Evolutionary conservation across 1,140 invertebrate species (phyloP).

Genomic region (Zaprionus ghesquierei): DNA sequence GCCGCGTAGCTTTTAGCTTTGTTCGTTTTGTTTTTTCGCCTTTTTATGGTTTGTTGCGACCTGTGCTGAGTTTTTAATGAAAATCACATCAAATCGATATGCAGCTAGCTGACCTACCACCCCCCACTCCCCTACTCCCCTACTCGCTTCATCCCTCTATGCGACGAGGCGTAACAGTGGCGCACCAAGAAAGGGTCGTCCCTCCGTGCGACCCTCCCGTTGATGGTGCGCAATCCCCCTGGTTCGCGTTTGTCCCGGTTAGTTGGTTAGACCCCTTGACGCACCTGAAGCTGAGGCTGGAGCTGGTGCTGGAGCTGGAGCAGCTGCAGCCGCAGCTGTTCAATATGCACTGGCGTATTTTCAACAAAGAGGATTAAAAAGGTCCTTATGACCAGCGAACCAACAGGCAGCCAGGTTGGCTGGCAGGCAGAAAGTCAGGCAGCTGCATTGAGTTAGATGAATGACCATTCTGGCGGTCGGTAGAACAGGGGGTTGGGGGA

Average conservation of each 20-base stretch:
- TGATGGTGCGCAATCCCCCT: not conserved
- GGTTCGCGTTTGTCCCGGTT: not conserved
- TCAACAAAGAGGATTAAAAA: conserved; percentile 71
- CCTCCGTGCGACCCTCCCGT: not conserved
- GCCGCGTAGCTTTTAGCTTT: conserved; percentile 42
- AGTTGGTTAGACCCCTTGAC: conserved; percentile 8
- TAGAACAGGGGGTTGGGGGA: not conserved
- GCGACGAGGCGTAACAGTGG: not conserved
- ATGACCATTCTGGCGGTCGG: conserved; percentile 55
- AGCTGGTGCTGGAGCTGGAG: conserved; percentile 32
- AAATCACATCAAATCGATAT: conserved; percentile 79
- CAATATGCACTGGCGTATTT: conserved; percentile 65
- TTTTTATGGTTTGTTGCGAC: conserved; percentile 52
- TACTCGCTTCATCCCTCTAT: not conserved
- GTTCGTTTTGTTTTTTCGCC: not conserved
- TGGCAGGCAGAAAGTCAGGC: not conserved
- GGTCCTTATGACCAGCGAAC: conserved; percentile 58
- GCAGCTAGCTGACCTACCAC: conserved; percentile 39
- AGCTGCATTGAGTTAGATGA: conserved; percentile 55
- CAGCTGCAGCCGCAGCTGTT: conserved; percentile 42
- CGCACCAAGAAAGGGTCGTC: not conserved
- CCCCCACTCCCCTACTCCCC: not conserved
- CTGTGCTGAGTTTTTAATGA: conserved; percentile 73
- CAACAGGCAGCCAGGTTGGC: not conserved
- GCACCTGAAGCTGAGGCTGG: conserved; percentile 16